A percentile compares a stretch with the other conserved stretches of the same genome.
Evolutionary conservation across 2,888 invertebrate genomes (phyloP).

Genomic region (Watsonalla cultraria): DNA sequence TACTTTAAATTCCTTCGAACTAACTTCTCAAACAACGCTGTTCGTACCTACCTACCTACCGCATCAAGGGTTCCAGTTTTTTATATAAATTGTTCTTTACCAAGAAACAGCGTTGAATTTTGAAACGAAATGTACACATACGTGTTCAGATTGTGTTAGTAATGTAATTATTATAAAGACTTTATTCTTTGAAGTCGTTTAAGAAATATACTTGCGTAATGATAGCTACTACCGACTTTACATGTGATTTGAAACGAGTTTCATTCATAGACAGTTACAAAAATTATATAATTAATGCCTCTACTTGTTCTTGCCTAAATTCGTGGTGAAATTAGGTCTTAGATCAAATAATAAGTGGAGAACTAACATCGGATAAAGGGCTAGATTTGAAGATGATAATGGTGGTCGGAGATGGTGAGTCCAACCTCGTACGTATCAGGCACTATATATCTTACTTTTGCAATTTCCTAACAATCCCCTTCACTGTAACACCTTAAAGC

Average conservation of each 20-base stretch:
- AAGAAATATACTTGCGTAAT: slow-evolving; percentile 13
- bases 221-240: slow-evolving; percentile 10
- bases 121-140: neutral
- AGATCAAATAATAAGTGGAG: too few relatives aligned
- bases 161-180: slow-evolving; percentile 1
- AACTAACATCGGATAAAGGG: too few relatives aligned
- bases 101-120: neutral
- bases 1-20: too few relatives aligned
- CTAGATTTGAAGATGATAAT: too few relatives aligned
- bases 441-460: too few relatives aligned
- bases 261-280: slow-evolving; percentile 26
- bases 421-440: too few relatives aligned
- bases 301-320: neutral
- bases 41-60: too few relatives aligned
- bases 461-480: too few relatives aligned
- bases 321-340: neutral
- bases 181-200: slow-evolving; percentile 21
- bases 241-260: slow-evolving; percentile 19
- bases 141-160: neutral
- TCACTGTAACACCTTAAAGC: too few relatives aligned
- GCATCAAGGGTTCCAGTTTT: neutral
- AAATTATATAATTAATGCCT: slow-evolving; percentile 11
- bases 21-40: too few relatives aligned
- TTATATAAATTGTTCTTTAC: neutral
- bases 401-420: too few relatives aligned